Evolutionary conservation across 2,888 invertebrate genomes (phyloP).

Genomic region (Loripinus fragilis): DNA sequence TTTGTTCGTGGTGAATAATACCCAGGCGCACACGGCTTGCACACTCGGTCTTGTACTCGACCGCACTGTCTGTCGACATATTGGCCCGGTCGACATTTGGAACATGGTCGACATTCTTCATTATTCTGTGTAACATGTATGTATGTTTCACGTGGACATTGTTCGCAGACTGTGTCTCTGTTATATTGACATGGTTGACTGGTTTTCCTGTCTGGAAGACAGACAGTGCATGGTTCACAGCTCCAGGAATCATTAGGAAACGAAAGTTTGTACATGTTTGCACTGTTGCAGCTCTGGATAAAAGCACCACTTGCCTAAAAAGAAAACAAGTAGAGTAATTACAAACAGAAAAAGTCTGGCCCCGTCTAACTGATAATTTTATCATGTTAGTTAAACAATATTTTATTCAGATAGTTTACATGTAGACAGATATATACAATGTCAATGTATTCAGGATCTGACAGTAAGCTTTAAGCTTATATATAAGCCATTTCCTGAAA

Average conservation of each 20-base stretch:
- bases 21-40: neutral
- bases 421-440: no score
- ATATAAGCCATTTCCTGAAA: no score
- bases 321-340: no score
- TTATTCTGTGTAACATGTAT: neutral
- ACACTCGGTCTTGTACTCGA: neutral
- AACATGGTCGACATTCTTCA: neutral
- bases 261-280: neutral
- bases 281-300: conserved; percentile 1
- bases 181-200: conserved; percentile 5
- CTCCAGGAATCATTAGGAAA: neutral
- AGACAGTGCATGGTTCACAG: neutral
- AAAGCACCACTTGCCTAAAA: neutral
- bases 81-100: conserved; percentile 6
- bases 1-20: neutral
- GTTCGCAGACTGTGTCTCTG: neutral
- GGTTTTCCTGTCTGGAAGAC: neutral
- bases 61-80: conserved; percentile 13
- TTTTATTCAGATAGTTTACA: no score
- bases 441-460: no score
- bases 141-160: neutral
- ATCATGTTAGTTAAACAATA: no score
- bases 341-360: no score
- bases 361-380: no score
- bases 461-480: no score